Evolutionary conservation across 1,140 invertebrate species (phyloP), one percentile per base, ranked within the genome.

Genomic region (Conus ventricosus): DNA sequence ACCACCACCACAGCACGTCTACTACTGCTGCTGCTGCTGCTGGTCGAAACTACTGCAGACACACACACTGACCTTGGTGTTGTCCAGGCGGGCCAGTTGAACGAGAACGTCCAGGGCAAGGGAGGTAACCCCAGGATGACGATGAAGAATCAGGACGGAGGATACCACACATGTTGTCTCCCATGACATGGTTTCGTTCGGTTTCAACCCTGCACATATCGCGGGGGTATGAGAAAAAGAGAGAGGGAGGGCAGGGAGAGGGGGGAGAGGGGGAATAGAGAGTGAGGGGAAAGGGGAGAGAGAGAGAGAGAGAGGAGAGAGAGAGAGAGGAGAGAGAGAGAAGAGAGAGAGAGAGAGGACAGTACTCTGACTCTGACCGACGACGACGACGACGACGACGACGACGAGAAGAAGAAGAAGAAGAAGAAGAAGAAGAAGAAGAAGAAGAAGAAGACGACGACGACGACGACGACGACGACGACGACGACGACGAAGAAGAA

Each of bases 31-130:
- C 10, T n/a, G 75, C 23, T 78, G 27, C n/a, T 78, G 75, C 75
- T 78, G 75, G 11, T n/a, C 11, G 1, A 78, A 78, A 25, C 15
- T 25, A n/a, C n/a, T 78, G n/a, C 4, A 25, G 39, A 39, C 39
- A 39, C 39, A 39, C 39, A 39, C 39, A 71, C 63, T 78, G 2
- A 90, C 88, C 84, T 88, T 87, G 57, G 75, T 86, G 10, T 75
- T 87, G 53, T 88, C 89, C 76, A 88, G 27, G 5, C 55, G 60
- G 25, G 88, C 88, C 11, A 89, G 84, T 2, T 87, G 82, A 7
- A 85, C 78, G 11, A 89, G 82, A 5, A 87, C 85, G 5, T 84
- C 81, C 13, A 89, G 53, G 5, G 85, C 88, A 53, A 57, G 51
- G n/a, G 71, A 25, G n/a, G 39, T 75, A 27, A 89, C 85, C 51